These are phyloP conservation scores for Struthio camelus DNA, from an alignment of 2,113 vertebrate species.

Conservation along the genomic window DNA sequence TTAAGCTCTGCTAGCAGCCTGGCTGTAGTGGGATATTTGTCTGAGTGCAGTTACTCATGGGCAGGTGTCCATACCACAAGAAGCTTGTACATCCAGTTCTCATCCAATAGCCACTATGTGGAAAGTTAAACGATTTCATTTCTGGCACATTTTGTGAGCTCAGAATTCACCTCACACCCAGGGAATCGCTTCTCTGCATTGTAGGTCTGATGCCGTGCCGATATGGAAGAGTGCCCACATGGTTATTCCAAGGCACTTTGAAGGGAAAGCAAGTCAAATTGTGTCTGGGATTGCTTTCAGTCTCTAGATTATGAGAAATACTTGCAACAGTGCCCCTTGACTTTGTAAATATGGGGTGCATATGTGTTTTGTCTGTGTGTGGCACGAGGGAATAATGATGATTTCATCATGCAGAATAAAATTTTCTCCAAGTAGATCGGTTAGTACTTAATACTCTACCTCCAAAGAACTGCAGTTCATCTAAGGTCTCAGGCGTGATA, in stretches of 20 bases:
- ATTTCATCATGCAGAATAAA: conserved; percentile 65
- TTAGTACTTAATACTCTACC: conserved; percentile 60
- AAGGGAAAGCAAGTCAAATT: conserved; percentile 49
- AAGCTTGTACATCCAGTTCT: conserved; percentile 47
- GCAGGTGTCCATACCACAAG: conserved; percentile 36
- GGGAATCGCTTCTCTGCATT: conserved; percentile 60
- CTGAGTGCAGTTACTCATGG: neutral
- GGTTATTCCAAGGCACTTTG: conserved; percentile 57
- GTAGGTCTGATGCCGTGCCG: conserved; percentile 66
- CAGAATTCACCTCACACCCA: conserved; percentile 45
- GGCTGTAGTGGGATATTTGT: neutral
- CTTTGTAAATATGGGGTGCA: conserved; percentile 68
- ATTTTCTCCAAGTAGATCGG: conserved; percentile 48
- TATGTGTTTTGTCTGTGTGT: conserved; percentile 73
- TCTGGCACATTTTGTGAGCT: conserved; percentile 3
- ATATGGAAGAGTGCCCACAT: conserved; percentile 48
- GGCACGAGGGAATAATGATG: conserved; percentile 70
- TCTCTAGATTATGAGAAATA: conserved; percentile 64
- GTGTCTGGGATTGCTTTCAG: conserved; percentile 33
- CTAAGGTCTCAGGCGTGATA: conserved; percentile 47
- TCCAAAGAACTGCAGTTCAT: conserved; percentile 69
- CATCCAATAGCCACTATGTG: neutral
- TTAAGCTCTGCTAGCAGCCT: neutral
- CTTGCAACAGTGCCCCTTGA: conserved; percentile 59
- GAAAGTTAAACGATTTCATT: conserved; percentile 53